Base-by-base conservation (phyloP, 2,113 vertebrate genomes). In the Limanda limanda region DNA sequence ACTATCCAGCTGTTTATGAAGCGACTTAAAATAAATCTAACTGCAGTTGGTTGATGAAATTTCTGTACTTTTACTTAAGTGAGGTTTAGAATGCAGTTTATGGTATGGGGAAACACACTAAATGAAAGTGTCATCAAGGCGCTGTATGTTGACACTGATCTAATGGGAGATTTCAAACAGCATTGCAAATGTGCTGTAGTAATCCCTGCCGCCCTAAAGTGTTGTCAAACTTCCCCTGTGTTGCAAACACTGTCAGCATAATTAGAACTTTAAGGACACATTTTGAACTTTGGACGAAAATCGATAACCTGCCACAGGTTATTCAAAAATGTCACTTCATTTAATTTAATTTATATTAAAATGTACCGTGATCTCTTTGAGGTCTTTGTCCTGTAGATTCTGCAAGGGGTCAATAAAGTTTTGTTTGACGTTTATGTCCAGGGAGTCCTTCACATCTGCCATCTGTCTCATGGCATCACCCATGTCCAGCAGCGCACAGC, bases 361-460 rank as follows among this genome's bases (percentile, higher is more conserved):
- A 6, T 47, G 68, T 85, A 99, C 97, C 94, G 91, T 95, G 82
- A 99, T 98, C 92, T 99, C 97, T 88, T 95, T 98, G 54, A 99
- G 93, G 83, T 99, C 97, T 92, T 98, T 98, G 76, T 98, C 97
- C 80, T 99, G 97, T 31, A 98, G 61, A 61, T 94, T 93, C 87
- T 98, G 97, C 58, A 99, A 92, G 1, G 97, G 97, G 76, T 98
- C 97, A 40, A 99, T 95, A 76, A 98, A 98, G 79, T 97, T 98
- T 81, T 98, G 96, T 83, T 98, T 98, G 77, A 99, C 97, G 0
- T 88, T 96, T 84, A 98, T 98, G 90, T 99, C 97, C 40, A 99
- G 95, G 0, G 95, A 96, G 68, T 98, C 97, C 71, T 98, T 99
- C 85, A 98, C 95, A 24, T 98, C 96, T 0, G 95, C 96, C 97